Base-by-base conservation (phyloP, 1,140 invertebrate species). In the Polyergus mexicanus region DNA sequence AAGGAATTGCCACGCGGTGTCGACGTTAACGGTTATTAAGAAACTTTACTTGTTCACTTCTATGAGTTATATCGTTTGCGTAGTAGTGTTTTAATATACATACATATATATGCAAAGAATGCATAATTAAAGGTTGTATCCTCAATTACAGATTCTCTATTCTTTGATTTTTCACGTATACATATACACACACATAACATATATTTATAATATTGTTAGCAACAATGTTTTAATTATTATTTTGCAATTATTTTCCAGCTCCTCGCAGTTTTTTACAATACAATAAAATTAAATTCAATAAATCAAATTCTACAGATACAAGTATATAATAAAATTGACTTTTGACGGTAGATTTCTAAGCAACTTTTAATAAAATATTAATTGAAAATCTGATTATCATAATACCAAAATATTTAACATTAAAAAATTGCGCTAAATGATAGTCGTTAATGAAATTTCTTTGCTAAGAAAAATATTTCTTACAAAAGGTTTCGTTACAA, bases 11-110 rank as follows among this genome's bases (percentile, higher is more conserved):
- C 78, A 72, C 78, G 35, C 68, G 54, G 54, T 74, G 68, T 83
- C 68, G 78, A 83, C 78, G 68, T 83, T 68, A 83, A 60, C 68
- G 78, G 47, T 83, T 83, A 83, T 83, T 83, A 83, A 83, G 78
- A 83, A 83, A 83, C 78, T 83, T 83, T 44, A n/a, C 13, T 8
- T 8, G 2, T 72, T 44, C 78, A 25, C 51, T 22, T 60, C 5
- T n/a, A 13, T 69, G 16, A 56, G 35, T 41, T 44, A 71, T 38
- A 47, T 44, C 25, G 68, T 83, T 83, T 44, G 25, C 25, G 19
- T 44, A 54, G 28, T 62, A 62, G 25, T 74, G 13, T 69, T 83
- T 83, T 60, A 72, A 54, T 74, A 63, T 32, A 83, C 35, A 19
- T 44, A 32, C 65, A 44, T 8, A 44, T 25, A 47, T 16, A 38